These are phyloP conservation scores for Cydia pomonella DNA, from an alignment of 1,140 invertebrate genomes.

Conservation along the genomic window DNA sequence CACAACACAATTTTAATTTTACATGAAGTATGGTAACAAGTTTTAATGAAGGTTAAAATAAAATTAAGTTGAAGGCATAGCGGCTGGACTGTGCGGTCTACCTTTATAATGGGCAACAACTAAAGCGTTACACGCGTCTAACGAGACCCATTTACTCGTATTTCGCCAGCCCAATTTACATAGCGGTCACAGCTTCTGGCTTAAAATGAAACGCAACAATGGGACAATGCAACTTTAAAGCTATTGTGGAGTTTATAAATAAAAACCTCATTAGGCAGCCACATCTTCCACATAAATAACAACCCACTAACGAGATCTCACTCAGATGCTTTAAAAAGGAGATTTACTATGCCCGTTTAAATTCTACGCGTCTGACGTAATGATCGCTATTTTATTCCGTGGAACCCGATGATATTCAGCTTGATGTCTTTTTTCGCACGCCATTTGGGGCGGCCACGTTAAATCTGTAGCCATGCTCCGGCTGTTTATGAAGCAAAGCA, in stretches of 20 bases:
- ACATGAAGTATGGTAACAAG: neutral
- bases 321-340: conserved; percentile 45
- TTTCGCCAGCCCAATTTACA: conserved; percentile 68
- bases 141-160: conserved; percentile 45
- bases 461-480: neutral
- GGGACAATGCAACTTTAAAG: conserved; percentile 73
- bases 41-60: conserved; percentile 9
- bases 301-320: conserved; percentile 59
- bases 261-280: conserved; percentile 75
- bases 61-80: neutral
- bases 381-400: conserved; percentile 24
- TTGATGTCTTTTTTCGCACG: conserved; percentile 28
- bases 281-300: conserved; percentile 69
- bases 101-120: conserved; percentile 5
- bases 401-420: conserved; percentile 12
- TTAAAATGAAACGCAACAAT: conserved; percentile 76
- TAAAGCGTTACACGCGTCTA: conserved; percentile 39
- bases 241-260: conserved; percentile 76
- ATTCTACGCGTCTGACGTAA: conserved; percentile 27
- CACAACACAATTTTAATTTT: conserved; percentile 13
- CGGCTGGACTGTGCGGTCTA: neutral
- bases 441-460: conserved; percentile 4
- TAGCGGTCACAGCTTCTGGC: conserved; percentile 67
- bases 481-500: neutral
- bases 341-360: conserved; percentile 24